These are phyloP conservation scores for Hemitrygon akajei DNA, from an alignment of 2,797 vertebrate species.

Conservation along the genomic window DNA sequence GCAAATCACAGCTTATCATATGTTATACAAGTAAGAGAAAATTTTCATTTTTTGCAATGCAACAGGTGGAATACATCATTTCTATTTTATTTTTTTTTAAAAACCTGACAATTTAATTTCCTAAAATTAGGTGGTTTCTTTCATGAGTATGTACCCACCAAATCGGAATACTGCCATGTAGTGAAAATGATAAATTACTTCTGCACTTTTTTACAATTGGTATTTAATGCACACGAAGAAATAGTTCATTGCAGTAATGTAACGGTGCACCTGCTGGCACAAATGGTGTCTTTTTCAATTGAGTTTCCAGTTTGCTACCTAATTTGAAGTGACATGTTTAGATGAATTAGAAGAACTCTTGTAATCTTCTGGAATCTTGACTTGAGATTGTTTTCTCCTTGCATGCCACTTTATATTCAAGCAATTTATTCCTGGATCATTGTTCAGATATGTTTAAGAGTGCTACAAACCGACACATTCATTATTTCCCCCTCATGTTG, in stretches of 20 bases:
- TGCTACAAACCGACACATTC: background rate
- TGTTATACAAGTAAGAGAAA: slow-evolving; percentile 80
- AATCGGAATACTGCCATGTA: background rate
- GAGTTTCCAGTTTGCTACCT: background rate
- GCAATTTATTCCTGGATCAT: background rate
- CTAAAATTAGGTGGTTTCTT: background rate
- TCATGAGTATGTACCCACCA: background rate
- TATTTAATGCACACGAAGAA: background rate
- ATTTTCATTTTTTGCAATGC: background rate
- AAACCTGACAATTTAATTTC: background rate
- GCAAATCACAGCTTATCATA: slow-evolving; percentile 75
- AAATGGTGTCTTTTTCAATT: background rate
- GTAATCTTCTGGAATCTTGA: background rate
- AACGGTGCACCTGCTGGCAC: background rate
- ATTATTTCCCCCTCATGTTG: background rate
- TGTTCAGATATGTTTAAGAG: background rate
- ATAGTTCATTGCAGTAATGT: background rate
- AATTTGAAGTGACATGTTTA: background rate
- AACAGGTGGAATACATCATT: background rate
- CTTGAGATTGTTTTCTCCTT: background rate
- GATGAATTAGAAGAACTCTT: background rate
- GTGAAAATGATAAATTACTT: background rate
- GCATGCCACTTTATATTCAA: no score
- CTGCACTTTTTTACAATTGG: background rate
- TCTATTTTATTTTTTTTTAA: background rate